These are phyloP conservation scores for Pagrus major DNA, from an alignment of 2,113 vertebrate species.

Conservation along the genomic window DNA sequence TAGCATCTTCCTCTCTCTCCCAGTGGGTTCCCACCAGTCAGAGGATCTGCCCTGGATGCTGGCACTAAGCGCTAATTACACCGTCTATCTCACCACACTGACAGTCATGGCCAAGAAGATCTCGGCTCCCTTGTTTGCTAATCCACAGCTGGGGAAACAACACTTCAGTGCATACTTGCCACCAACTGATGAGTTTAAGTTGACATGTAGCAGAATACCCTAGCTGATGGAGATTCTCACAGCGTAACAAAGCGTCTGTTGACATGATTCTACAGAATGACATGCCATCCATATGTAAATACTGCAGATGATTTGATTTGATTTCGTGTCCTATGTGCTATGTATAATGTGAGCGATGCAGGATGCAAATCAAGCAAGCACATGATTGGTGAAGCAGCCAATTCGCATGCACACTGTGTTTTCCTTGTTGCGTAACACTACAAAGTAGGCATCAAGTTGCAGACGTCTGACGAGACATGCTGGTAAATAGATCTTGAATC, in stretches of 20 bases:
- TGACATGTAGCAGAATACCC: slow-evolving; percentile 50
- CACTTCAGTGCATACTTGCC: slow-evolving; percentile 51
- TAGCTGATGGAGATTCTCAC: slow-evolving; percentile 53
- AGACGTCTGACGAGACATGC: slow-evolving; percentile 28
- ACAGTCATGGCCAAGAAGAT: slow-evolving; percentile 61
- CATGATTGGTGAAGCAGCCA: neutral
- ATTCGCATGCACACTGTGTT: slow-evolving; percentile 9
- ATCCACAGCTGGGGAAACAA: slow-evolving; percentile 62
- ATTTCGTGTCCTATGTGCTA: slow-evolving; percentile 23
- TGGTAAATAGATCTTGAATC: slow-evolving; percentile 51
- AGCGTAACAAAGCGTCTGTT: slow-evolving; percentile 33
- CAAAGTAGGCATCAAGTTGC: slow-evolving; percentile 38
- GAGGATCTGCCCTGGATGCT: slow-evolving; percentile 62
- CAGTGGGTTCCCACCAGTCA: slow-evolving; percentile 63
- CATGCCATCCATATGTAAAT: slow-evolving; percentile 1
- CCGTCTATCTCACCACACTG: slow-evolving; percentile 61
- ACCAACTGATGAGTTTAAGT: slow-evolving; percentile 48
- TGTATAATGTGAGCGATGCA: slow-evolving; percentile 33
- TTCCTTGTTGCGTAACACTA: slow-evolving; percentile 31
- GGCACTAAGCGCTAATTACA: slow-evolving; percentile 77
- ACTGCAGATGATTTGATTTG: slow-evolving; percentile 37
- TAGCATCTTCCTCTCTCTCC: slow-evolving; percentile 56
- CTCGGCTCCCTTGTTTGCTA: slow-evolving; percentile 54
- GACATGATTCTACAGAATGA: slow-evolving; percentile 27
- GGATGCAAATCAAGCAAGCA: slow-evolving; percentile 10